Evolutionary conservation across 2,797 vertebrate genomes (phyloP).

Genomic region (Dryobates pubescens): DNA sequence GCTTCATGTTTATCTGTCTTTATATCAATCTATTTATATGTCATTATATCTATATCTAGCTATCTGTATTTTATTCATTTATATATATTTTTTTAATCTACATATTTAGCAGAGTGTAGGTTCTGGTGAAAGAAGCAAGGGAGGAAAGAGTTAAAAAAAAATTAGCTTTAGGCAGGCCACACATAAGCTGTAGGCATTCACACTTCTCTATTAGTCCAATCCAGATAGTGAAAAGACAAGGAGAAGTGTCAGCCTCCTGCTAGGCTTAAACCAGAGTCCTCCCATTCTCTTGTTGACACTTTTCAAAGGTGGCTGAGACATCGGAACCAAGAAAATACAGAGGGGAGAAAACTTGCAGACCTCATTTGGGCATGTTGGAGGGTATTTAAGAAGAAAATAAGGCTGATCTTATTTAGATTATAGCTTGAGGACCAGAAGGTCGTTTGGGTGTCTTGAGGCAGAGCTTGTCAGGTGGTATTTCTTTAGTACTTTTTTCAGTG

Average conservation of each 20-base stretch:
- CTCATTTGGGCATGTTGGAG: neutral
- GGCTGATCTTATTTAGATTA: neutral
- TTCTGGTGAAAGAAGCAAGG: neutral
- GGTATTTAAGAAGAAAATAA: neutral
- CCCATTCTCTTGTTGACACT: neutral
- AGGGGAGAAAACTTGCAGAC: neutral
- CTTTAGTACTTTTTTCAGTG: accelerated
- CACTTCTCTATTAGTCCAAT: neutral
- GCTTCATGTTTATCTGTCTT: neutral
- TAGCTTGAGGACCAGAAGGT: neutral
- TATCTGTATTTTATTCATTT: neutral
- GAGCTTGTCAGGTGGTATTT: neutral
- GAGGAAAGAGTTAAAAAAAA: neutral
- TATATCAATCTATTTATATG: too few relatives aligned
- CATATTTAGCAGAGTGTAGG: neutral
- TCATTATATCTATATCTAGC: too few relatives aligned
- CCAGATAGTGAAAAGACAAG: neutral
- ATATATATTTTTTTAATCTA: neutral
- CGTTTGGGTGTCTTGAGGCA: neutral
- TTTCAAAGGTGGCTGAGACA: neutral
- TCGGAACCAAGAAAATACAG: neutral
- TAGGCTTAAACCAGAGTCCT: neutral
- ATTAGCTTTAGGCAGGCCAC: neutral
- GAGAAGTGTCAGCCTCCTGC: neutral
- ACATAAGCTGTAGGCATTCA: neutral